Conservation (phyloP, 2,113 vertebrate species). For the Gadus chalcogrammus region DNA sequence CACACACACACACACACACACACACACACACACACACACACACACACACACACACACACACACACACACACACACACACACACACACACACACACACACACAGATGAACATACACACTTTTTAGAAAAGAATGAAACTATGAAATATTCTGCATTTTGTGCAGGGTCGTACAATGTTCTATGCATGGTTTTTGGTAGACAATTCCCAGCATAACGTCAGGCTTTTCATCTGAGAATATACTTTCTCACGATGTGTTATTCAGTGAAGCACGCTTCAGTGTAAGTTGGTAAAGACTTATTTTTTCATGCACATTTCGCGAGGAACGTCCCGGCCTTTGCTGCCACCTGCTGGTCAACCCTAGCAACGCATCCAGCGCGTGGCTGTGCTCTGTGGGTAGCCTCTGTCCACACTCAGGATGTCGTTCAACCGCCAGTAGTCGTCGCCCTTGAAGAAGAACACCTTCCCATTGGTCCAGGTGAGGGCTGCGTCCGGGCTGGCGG, state of each 20-base stretch:
- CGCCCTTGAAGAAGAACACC: conserved; percentile 83
- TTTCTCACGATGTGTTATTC: too few species aligned
- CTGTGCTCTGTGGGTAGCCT: conserved; percentile 78
- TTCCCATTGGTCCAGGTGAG: conserved; percentile 80
- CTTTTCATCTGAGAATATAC: too few species aligned
- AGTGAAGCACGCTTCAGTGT: too few species aligned
- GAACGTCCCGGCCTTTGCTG: conserved; percentile 26
- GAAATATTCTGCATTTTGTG: background rate
- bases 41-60: conserved; percentile 25
- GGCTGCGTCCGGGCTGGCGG: conserved; percentile 72
- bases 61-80: conserved; percentile 24
- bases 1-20: conserved; percentile 23
- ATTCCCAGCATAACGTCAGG: too few species aligned
- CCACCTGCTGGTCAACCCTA: conserved; percentile 45
- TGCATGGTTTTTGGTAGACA: too few species aligned
- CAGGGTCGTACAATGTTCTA: background rate
- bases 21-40: conserved; percentile 22
- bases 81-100: conserved; percentile 1
- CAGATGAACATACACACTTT: too few species aligned
- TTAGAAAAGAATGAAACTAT: background rate
- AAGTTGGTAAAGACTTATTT: too few species aligned
- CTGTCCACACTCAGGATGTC: conserved; percentile 69
- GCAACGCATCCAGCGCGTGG: conserved; percentile 82
- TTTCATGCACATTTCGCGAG: background rate
- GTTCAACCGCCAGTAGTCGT: conserved; percentile 81